Conservation (phyloP, 2,888 invertebrate species). For the Drosophila anomelani region DNA sequence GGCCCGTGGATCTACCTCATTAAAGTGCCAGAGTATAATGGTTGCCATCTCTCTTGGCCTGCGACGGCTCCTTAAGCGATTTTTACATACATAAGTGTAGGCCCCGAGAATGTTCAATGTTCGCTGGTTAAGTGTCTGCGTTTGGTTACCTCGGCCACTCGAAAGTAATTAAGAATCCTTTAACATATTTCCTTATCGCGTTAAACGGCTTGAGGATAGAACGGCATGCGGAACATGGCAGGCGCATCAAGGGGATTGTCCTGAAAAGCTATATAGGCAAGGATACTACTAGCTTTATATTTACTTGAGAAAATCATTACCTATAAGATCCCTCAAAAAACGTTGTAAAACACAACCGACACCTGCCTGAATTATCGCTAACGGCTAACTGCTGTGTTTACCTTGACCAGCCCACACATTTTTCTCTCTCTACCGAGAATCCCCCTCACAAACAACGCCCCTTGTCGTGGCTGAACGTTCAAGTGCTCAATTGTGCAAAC, state of each 20-base stretch:
- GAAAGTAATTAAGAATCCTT: slow-evolving; percentile 79
- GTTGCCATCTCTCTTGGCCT: slow-evolving; percentile 13
- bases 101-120: slow-evolving; percentile 13
- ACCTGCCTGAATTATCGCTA: slow-evolving; percentile 36
- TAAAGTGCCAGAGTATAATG: slow-evolving; percentile 42
- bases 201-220: slow-evolving; percentile 53
- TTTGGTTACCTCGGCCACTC: slow-evolving; percentile 61
- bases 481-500: slow-evolving; percentile 74
- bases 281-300: background rate
- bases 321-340: background rate
- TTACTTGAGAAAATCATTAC: background rate
- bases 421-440: slow-evolving; percentile 27
- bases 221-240: slow-evolving; percentile 49
- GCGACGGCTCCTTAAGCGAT: slow-evolving; percentile 12
- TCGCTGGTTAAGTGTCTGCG: slow-evolving; percentile 35
- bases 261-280: too few species aligned
- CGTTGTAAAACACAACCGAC: background rate
- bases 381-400: slow-evolving; percentile 43
- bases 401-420: slow-evolving; percentile 44
- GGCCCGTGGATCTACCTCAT: slow-evolving; percentile 32
- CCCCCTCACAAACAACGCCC: slow-evolving; percentile 60
- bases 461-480: slow-evolving; percentile 56
- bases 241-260: slow-evolving; percentile 17
- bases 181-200: slow-evolving; percentile 74
- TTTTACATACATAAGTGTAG: slow-evolving; percentile 44